These are phyloP conservation scores for Haliclystus octoradiatus DNA, from an alignment of 30 jellyfish, hydroid and myxozoan genomes.

Conservation along the genomic window DNA sequence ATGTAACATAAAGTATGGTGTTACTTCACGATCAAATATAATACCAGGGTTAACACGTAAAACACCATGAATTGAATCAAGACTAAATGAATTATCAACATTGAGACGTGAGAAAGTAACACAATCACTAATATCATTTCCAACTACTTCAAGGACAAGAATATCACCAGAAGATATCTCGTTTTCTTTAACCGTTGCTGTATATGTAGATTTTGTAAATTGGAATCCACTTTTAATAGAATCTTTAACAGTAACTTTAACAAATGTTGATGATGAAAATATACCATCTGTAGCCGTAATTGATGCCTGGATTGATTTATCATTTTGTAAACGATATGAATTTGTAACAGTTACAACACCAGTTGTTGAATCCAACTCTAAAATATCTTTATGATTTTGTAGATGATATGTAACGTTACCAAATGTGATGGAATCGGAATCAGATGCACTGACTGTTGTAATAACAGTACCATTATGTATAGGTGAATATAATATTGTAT, in stretches of 20 bases:
- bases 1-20: constrained; percentile 31
- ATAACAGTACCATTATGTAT: constrained; percentile 46
- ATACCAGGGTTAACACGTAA: constrained; percentile 26
- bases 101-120: constrained; percentile 42
- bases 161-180: constrained; percentile 3
- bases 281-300: constrained; percentile 77
- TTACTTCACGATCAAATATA: constrained; percentile 59
- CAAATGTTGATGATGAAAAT: constrained; percentile 44
- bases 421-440: constrained; percentile 56
- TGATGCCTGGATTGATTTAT: neutral
- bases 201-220: constrained; percentile 21
- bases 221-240: constrained; percentile 16
- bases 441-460: constrained; percentile 56
- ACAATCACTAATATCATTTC: constrained; percentile 54
- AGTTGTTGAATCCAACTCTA: constrained; percentile 36
- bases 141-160: constrained; percentile 55
- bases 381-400: constrained; percentile 22
- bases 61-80: constrained; percentile 49
- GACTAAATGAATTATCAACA: constrained; percentile 33
- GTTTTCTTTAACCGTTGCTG: constrained; percentile 58
- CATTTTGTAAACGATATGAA: neutral
- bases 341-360: constrained; percentile 36
- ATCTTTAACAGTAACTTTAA: constrained; percentile 21
- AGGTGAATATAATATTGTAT: constrained; percentile 42
- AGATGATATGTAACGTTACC: constrained; percentile 37